phyloP scores from a whole-genome alignment of 2,888 invertebrate species.

The Germaria angustata region DNA sequence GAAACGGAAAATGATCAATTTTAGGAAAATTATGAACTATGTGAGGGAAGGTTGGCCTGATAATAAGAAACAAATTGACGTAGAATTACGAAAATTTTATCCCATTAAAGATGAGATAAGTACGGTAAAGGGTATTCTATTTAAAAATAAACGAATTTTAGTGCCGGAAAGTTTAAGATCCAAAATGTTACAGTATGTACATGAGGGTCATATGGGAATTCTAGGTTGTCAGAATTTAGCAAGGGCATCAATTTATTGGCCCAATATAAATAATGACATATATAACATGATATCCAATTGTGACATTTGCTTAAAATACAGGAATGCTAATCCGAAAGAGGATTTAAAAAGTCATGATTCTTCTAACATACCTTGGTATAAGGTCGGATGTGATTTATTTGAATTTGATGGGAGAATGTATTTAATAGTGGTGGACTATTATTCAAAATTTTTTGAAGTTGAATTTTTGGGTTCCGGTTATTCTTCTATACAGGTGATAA shows the following conservation, averaged over 20 bases:
- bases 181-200: conserved; percentile 34
- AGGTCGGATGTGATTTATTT: conserved; percentile 43
- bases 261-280: too few species aligned
- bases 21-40: neutral
- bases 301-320: conserved; percentile 53
- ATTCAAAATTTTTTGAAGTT: neutral
- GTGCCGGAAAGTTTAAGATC: conserved; percentile 32
- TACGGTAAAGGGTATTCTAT: conserved; percentile 5
- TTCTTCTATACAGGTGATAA: neutral
- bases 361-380: conserved; percentile 40
- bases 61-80: conserved; percentile 27
- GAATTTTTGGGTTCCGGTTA: conserved; percentile 18
- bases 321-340: conserved; percentile 28
- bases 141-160: conserved; percentile 32
- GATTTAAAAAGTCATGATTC: conserved; percentile 19
- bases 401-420: conserved; percentile 51
- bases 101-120: conserved; percentile 18
- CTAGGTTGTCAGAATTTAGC: conserved; percentile 49
- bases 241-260: conserved; percentile 28
- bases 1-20: neutral
- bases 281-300: too few species aligned
- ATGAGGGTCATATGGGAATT: conserved; percentile 58
- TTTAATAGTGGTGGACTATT: conserved; percentile 48
- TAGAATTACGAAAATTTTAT: neutral
- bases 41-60: neutral